phyloP scores from a whole-genome alignment of 2,113 vertebrate species.

The Gopherus flavomarginatus region DNA sequence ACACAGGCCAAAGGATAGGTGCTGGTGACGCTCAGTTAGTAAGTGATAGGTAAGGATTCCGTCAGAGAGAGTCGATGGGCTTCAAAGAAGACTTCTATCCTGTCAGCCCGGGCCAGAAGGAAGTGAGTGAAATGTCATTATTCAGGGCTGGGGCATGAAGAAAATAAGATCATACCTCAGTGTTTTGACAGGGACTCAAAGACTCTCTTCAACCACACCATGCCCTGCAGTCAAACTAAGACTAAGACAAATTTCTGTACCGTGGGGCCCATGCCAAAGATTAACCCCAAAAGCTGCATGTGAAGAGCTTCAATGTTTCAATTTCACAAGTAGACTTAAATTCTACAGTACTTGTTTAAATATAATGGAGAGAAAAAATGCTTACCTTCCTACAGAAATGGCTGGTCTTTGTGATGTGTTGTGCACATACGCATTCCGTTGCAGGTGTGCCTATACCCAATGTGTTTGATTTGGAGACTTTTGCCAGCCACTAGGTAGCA shows the following conservation, averaged over 20 bases:
- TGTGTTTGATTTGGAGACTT: neutral
- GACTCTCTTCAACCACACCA: neutral
- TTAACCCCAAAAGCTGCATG: neutral
- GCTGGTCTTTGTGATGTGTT: neutral
- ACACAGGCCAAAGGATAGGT: neutral
- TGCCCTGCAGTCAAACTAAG: neutral
- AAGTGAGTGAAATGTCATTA: neutral
- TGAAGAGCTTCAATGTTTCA: neutral
- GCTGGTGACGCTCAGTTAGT: neutral
- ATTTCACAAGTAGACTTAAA: neutral
- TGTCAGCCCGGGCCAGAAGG: neutral
- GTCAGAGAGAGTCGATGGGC: neutral
- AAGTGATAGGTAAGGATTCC: neutral
- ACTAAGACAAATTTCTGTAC: neutral
- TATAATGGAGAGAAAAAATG: neutral
- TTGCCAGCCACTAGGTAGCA: neutral
- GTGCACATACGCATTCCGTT: neutral
- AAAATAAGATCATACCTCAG: neutral
- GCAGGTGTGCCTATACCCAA: neutral
- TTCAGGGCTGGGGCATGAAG: neutral
- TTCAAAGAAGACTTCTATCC: neutral
- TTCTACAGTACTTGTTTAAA: slow-evolving; percentile 59
- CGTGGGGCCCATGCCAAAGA: neutral
- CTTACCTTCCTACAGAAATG: neutral
- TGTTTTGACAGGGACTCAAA: neutral